A percentile compares a stretch with the other conserved stretches of the same genome.
Evolutionary conservation across 2,113 vertebrate species (phyloP).

Genomic region (Tringa solitaria): DNA sequence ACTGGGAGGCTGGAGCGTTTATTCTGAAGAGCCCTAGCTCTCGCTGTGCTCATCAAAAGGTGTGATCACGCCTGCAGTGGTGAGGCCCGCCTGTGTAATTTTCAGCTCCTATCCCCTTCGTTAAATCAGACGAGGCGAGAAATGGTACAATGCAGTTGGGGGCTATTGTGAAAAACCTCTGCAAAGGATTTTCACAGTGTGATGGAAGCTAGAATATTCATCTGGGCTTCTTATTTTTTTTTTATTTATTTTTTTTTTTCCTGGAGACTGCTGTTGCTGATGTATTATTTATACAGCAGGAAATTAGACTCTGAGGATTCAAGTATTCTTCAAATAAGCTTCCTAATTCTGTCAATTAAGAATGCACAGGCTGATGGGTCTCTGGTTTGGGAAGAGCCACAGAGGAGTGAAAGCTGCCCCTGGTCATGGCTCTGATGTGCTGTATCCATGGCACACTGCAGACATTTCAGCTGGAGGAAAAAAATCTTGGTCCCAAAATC

Average conservation of each 20-base stretch:
- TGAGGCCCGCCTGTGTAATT: neutral
- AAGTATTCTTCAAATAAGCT: constrained; percentile 63
- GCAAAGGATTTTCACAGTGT: constrained; percentile 15
- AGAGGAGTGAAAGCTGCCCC: neutral
- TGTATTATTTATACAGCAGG: constrained; percentile 68
- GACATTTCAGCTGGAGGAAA: constrained; percentile 9
- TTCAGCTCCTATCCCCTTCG: constrained; percentile 6
- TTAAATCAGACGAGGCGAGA: constrained; percentile 34
- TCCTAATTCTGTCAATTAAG: constrained; percentile 67
- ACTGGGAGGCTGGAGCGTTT: neutral
- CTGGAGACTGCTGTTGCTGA: constrained; percentile 35
- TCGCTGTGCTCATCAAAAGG: constrained; percentile 30
- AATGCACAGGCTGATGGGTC: constrained; percentile 31
- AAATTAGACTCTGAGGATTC: constrained; percentile 68
- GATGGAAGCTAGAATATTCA: constrained; percentile 24
- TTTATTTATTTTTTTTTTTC: neutral
- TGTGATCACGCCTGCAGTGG: constrained; percentile 8
- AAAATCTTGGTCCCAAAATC: neutral
- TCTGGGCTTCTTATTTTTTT: neutral
- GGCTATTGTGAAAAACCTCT: constrained; percentile 22
- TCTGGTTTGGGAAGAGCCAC: neutral
- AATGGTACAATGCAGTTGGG: constrained; percentile 24
- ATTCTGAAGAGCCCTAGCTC: neutral
- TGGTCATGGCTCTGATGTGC: constrained; percentile 42
- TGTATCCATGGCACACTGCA: neutral